Evolutionary conservation across 2,113 vertebrate species (phyloP), one percentile per base, ranked within the genome.

Genomic region (Fregetta grallaria): DNA sequence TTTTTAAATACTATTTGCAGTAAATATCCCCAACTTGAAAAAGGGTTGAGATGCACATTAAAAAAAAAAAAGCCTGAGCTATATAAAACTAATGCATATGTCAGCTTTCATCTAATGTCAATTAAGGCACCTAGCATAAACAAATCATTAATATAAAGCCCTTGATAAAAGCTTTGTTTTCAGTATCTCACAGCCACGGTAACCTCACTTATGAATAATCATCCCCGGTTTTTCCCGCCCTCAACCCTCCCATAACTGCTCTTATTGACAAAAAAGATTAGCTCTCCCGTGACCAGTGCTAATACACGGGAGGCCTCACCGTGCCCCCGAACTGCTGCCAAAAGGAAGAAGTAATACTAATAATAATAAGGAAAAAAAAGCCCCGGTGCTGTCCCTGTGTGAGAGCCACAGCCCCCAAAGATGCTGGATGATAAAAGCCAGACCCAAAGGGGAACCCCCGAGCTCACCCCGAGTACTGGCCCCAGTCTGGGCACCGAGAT

Each of bases 31-130:
- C 6, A 34, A 15, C 81, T 75, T 56, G 73, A 81, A 90, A 91
- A 89, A 70, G 10, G 17, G 26, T 63, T 92, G 68, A 76, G 55
- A 30, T 80, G 45, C 21, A 40, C 26, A 4, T 47, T 44, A 14
- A 47, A 66, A 59, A 34, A 20, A 45, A 32, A 30, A 36, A 34
- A 20, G 13, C 30, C 15, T 8, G 58, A 77, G 15, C 68, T 74
- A 9, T 63, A 62, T n/a, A 53, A 83, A 92, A 79, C 59, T 45
- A 66, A 56, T 10, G 32, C 27, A 8, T 21, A 11, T 52, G 62
- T 53, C 86, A 94, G 67, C 94, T 96, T 91, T 96, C 81, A 90
- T 85, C 93, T 85, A 25, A 63, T 21, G 87, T 58, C 87, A 93
- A 38, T 87, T 85, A 87, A 82, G 78, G 53, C 65, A 68, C 61